Evolutionary conservation across 2,888 invertebrate genomes (phyloP).

Genomic region (Clanis bilineata): DNA sequence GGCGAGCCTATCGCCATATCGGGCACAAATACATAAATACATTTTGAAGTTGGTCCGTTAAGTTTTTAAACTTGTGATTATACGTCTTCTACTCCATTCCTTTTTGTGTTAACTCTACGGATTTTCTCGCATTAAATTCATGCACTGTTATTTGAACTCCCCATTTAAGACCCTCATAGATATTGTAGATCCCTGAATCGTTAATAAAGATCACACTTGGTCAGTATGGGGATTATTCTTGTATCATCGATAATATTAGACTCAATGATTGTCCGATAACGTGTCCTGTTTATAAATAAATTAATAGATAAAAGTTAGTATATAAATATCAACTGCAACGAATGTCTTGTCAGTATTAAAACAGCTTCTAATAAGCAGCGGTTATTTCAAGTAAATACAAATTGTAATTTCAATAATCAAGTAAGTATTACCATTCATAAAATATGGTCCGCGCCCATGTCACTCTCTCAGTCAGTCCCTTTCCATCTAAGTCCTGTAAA

Average conservation of each 20-base stretch:
- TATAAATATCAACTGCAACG: neutral
- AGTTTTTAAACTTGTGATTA: too few species aligned
- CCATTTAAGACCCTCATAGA: too few species aligned
- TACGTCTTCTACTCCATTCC: too few species aligned
- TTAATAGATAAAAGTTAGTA: neutral
- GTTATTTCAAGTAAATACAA: neutral
- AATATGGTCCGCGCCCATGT: neutral
- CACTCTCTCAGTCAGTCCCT: too few species aligned
- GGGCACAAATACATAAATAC: too few species aligned
- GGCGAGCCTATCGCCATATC: too few species aligned
- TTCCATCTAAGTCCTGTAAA: too few species aligned
- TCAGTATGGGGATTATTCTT: neutral
- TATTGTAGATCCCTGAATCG: neutral
- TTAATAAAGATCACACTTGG: neutral
- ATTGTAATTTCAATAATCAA: neutral
- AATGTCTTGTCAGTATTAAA: neutral
- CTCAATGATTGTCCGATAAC: neutral
- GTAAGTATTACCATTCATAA: constrained; percentile 1
- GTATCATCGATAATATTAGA: neutral
- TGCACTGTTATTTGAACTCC: too few species aligned
- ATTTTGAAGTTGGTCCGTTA: too few species aligned
- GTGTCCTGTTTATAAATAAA: neutral
- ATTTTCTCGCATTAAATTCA: too few species aligned
- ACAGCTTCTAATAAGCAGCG: neutral
- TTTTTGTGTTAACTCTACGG: too few species aligned